Percentiles rank a stretch among this genome's conserved stretches.
Conservation (phyloP, 1,140 invertebrate species). For the Pachyrhynchus sulphureomaculatus region DNA sequence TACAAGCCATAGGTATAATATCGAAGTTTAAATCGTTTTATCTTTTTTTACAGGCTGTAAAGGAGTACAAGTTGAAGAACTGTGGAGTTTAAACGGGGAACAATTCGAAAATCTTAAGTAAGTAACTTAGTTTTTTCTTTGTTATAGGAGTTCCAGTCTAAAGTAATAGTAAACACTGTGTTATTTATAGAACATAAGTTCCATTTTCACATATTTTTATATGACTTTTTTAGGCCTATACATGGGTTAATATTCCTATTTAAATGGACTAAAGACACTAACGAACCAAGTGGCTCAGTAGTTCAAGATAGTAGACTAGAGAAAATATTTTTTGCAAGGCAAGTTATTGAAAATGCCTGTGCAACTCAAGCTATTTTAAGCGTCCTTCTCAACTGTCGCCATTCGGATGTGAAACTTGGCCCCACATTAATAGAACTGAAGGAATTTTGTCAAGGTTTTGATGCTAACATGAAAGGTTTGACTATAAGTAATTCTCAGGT, state of each 20-base stretch:
- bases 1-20: conserved; percentile 7
- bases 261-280: conserved; percentile 91
- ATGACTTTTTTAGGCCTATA: conserved; percentile 81
- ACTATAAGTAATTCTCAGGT: conserved; percentile 93
- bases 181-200: no score
- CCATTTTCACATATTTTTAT: no score
- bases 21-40: not conserved
- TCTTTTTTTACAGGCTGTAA: conserved; percentile 70
- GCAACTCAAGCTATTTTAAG: conserved; percentile 98
- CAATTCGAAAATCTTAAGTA: conserved; percentile 90
- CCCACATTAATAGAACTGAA: conserved; percentile 87
- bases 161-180: no score
- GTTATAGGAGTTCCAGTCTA: no score
- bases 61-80: conserved; percentile 95
- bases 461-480: conserved; percentile 93
- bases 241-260: conserved; percentile 99
- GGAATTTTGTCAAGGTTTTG: conserved; percentile 92
- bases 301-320: conserved; percentile 81
- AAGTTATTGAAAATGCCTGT: conserved; percentile 99
- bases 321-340: conserved; percentile 98
- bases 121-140: conserved; percentile 42
- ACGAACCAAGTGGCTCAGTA: conserved; percentile 78
- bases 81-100: conserved; percentile 91
- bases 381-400: conserved; percentile 88
- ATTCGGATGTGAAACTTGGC: conserved; percentile 84